Evolutionary conservation across 2,888 invertebrate species (phyloP), one percentile per base, ranked within the genome.

Genomic region (Cyaniris semiargus): DNA sequence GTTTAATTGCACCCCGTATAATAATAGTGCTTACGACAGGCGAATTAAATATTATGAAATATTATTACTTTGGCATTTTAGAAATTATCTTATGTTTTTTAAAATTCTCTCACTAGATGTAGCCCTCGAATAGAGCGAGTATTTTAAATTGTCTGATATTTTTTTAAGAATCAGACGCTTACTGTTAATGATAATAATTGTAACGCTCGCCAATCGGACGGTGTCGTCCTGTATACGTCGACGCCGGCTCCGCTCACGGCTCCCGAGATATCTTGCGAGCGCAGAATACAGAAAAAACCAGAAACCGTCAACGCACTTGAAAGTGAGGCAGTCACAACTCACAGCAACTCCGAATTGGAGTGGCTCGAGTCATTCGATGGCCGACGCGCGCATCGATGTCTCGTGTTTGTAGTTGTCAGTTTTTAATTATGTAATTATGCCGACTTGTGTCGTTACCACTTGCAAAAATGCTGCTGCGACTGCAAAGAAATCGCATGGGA

Each of bases 71-170:
- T 71, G 44, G 48, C 72, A 48, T 48, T 44, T 48, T 72, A 72
- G 44, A n/a, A 21, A 21, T 44, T 44, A 27, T 53, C 15, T 23
- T 48, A 74, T 27, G 10, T 48, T 74, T 74, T 74, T 53, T 74
- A 27, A 44, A 38, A 53, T 48, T 48, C 6, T 74, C 38, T 74
- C 48, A 48, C 53, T 71, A 44, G 44, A 74, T 23, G 5, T 31
- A 31, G 66, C 27, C 66, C 27, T 66, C 66, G 31, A 31, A 48
- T 72, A 72, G 23, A 21, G 44, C 38, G 13, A 23, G 72, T 27
- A 74, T 48, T 74, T 53, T 27, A 74, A 74, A 74, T 15, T 27
- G 48, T 71, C 10, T 71, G 13, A 74, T 74, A 71, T 71, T 71
- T 18, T 34, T 70, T 70, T 70, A 48, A 15, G 72, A 48, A 48